phyloP scores from a whole-genome alignment of 2,113 vertebrate species.

The Helogale parvula region DNA sequence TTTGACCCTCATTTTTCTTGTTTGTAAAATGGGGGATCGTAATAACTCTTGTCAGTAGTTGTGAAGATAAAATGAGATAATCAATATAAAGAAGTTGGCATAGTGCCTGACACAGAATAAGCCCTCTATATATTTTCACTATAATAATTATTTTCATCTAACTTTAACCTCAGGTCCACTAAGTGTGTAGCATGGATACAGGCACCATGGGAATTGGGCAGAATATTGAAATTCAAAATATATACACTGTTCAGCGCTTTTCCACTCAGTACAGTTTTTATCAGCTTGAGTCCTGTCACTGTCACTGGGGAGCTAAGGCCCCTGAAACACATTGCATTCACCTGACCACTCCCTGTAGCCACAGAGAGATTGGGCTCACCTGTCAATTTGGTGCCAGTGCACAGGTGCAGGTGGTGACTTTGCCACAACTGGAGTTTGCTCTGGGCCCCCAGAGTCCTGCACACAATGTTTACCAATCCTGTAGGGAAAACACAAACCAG shows the following conservation, averaged over 20 bases:
- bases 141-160: neutral
- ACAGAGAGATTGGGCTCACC: neutral
- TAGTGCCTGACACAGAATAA: neutral
- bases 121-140: neutral
- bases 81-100: neutral
- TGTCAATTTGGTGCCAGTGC: neutral
- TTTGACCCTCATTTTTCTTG: constrained; percentile 27
- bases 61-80: neutral
- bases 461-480: neutral
- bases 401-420: neutral
- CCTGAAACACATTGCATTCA: neutral
- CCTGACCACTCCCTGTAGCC: neutral
- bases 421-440: neutral
- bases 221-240: constrained; percentile 31
- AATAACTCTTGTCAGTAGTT: neutral
- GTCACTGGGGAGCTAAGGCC: neutral
- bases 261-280: neutral
- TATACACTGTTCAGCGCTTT: neutral
- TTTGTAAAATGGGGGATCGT: neutral
- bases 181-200: neutral
- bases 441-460: neutral
- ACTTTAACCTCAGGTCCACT: neutral
- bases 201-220: neutral
- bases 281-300: neutral
- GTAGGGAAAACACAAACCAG: neutral